Evolutionary conservation across 1,140 invertebrate species (phyloP), one percentile per base, ranked within the genome.

Genomic region (Daktulosphaira vitifoliae): DNA sequence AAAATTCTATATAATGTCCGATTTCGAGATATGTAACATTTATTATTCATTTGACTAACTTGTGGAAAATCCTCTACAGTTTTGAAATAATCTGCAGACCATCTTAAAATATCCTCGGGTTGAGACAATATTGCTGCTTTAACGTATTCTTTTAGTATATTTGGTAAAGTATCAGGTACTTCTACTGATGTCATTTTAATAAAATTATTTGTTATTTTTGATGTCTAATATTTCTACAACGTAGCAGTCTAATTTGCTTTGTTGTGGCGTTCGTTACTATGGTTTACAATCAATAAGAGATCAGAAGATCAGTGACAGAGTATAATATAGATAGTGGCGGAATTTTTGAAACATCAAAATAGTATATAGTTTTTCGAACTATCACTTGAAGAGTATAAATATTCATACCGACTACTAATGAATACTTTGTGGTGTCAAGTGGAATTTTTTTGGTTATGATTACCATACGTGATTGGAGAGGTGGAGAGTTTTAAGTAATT

Each of bases 41-140:
- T 46, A 9, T 46, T 11, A 13, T 46, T 1, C 16, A 2, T 15
- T 26, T 2, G 0, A 13, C 20, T 6, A 4, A 44, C n/a, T 33
- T 18, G 20, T 22, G 20, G 2, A 2, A 22, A 48, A n/a, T 49
- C 26, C 26, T 49, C 22, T 4, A 59, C 42, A 2, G 84, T 84
- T 29, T 81, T 80, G 72, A 89, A 89, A 73, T 89, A 90, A n/a
- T 84, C 81, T 38, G 81, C 82, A 1, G 89, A 89, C 90, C 90
- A 94, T 68, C 79, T 79, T 3, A 93, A 76, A 1, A 93, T 79
- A 78, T 93, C 90, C 69, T 82, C 81, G 0, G 91, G 90, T 73
- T 93, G 90, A 22, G 89, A 92, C 70, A 88, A 81, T 66, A 93
- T 91, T 1, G 90, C 90, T 22, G 88, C 88, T 80, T 93, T 94